phyloP scores from a whole-genome alignment of 2,113 vertebrate species.

The Accipiter virgatus region DNA sequence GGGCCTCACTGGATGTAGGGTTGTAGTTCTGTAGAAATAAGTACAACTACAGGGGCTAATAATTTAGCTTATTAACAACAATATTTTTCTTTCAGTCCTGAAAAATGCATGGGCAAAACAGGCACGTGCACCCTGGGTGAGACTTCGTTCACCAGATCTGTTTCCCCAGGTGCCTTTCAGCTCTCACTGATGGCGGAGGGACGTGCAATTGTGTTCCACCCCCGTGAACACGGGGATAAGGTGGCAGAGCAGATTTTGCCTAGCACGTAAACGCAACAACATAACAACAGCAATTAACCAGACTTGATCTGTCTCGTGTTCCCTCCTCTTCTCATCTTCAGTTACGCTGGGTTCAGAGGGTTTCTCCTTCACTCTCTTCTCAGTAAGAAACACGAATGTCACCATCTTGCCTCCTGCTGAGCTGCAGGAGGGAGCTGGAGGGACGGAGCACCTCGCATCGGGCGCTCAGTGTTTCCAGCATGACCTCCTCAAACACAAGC shows the following conservation, averaged over 20 bases:
- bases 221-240: neutral
- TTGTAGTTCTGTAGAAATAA: neutral
- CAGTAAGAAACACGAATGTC: neutral
- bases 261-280: rapidly evolving
- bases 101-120: neutral
- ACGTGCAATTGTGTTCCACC: neutral
- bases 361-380: neutral
- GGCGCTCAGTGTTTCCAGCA: neutral
- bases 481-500: neutral
- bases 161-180: neutral
- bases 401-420: neutral
- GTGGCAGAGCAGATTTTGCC: neutral
- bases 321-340: neutral
- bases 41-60: neutral
- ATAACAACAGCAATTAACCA: neutral
- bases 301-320: neutral
- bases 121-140: too few relatives aligned
- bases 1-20: neutral
- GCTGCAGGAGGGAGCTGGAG: neutral
- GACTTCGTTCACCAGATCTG: neutral
- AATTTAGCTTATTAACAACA: neutral
- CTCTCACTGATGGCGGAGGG: neutral
- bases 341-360: neutral
- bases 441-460: neutral
- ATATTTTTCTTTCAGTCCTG: neutral